Evolutionary conservation across 2,888 invertebrate species (phyloP), one percentile per base, ranked within the genome.

Genomic region (Drosophila falleni): DNA sequence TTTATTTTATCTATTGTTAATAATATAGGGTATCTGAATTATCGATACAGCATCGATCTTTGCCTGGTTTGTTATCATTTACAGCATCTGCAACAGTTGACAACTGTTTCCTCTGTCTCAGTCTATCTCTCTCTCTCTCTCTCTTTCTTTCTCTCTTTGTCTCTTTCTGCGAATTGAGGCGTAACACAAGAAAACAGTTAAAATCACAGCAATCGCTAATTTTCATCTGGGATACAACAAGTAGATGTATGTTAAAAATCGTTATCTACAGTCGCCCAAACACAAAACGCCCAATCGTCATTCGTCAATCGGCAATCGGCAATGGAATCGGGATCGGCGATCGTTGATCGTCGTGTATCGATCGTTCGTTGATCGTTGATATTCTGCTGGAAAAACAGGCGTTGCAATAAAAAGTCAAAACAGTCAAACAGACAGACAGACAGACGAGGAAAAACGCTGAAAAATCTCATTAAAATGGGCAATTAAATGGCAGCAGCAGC

Each of bases 401-500:
- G 71, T 61, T 67, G 79, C 78, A 63, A 67, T 72, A 63, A 66
- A 82, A 44, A 61, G 33, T 23, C 23, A 16, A 39, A 55, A 61
- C 42, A 47, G 58, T 49, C 64, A 63, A 71, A 35, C 13, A 33
- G 10, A 33, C 33, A 37, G n/a, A 37, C 13, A n/a, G 37, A 35
- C 35, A 35, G 13, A 35, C 35, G 66, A 54, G 71, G 62, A 72
- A 84, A 74, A 65, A 61, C 71, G 64, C 50, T 64, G 69, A 75
- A 78, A 89, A 90, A 90, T 77, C 89, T 90, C 90, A 89, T 89
- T 89, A 89, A 89, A 89, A 90, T 85, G 80, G 77, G 90, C 89
- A 89, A 89, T 89, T 90, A 89, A 90, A 85, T 82, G 82, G 81
- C 80, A 81, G 77, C 69, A 70, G 70, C 81, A 87, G 70, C 81